Evolutionary conservation across 2,113 vertebrate genomes (phyloP).

Genomic region (Rhabdornis inornatus): DNA sequence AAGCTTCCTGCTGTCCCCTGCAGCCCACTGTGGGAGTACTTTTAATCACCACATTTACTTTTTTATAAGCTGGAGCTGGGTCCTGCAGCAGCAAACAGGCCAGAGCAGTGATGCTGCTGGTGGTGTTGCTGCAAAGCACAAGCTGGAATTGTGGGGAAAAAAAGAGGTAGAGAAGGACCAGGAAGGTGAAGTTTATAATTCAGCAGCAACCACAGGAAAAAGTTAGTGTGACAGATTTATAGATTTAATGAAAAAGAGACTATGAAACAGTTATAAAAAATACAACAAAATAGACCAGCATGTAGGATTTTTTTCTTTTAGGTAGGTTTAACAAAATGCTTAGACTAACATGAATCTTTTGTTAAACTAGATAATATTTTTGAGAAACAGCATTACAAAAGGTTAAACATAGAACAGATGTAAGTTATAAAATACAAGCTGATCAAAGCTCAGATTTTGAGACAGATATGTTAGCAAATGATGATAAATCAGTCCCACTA

Average conservation of each 20-base stretch:
- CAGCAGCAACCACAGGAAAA: conserved; percentile 4
- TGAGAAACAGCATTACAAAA: conserved; percentile 93
- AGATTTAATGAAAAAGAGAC: conserved; percentile 11
- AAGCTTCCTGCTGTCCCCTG: background rate
- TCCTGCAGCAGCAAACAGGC: conserved; percentile 34
- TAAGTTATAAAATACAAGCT: conserved; percentile 96
- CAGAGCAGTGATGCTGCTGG: background rate
- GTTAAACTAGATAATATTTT: conserved; percentile 89
- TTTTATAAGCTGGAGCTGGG: background rate
- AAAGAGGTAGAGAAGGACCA: background rate
- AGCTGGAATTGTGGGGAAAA: conserved; percentile 1
- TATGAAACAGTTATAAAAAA: conserved; percentile 31
- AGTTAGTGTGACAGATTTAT: conserved; percentile 50
- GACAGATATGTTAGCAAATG: conserved; percentile 97
- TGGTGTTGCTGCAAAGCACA: background rate
- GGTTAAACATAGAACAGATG: conserved; percentile 99
- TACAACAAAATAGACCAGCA: conserved; percentile 11
- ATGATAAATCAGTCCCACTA: conserved; percentile 97
- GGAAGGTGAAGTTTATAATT: conserved; percentile 20
- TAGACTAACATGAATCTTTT: conserved; percentile 78
- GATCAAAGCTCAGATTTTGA: conserved; percentile 96
- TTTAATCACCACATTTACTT: conserved; percentile 60
- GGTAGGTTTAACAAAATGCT: conserved; percentile 63
- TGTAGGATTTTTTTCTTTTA: background rate
- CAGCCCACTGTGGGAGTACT: background rate